Conservation (phyloP, 2,888 invertebrate species). For the Gerris lacustris region DNA sequence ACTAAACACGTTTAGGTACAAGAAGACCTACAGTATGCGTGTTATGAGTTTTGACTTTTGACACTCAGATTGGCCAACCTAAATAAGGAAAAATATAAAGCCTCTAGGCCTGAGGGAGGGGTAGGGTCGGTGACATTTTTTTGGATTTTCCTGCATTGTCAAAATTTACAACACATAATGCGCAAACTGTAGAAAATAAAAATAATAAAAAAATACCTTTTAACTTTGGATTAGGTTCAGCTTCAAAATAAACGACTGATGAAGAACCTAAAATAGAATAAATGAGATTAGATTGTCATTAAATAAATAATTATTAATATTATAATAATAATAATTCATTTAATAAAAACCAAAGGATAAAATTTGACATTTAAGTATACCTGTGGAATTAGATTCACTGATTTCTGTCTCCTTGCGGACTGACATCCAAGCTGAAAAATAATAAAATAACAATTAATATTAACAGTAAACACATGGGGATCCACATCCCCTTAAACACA, state of each 20-base stretch:
- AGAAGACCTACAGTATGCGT: too few relatives aligned
- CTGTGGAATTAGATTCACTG: neutral
- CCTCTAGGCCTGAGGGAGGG: too few relatives aligned
- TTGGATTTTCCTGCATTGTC: too few relatives aligned
- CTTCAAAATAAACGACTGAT: conserved; percentile 54
- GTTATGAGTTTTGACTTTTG: too few relatives aligned
- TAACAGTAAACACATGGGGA: too few relatives aligned
- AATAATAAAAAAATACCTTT: conserved; percentile 37
- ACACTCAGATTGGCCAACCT: too few relatives aligned
- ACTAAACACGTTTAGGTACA: too few relatives aligned
- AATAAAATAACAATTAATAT: conserved; percentile 10
- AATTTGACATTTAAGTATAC: conserved; percentile 5
- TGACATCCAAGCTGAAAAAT: conserved; percentile 50
- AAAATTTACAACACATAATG: too few relatives aligned
- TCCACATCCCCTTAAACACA: too few relatives aligned
- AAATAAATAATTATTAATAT: conserved; percentile 36
- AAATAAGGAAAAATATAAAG: too few relatives aligned
- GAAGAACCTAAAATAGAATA: conserved; percentile 40
- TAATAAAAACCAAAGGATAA: neutral
- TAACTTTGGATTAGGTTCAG: conserved; percentile 53
- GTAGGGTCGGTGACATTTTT: too few relatives aligned
- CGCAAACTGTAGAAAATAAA: too few relatives aligned
- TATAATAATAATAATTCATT: conserved; percentile 19
- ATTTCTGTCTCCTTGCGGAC: conserved; percentile 41
- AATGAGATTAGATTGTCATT: neutral